Conservation (phyloP, 1,140 invertebrate genomes). For the Diplogasteroides magnus region DNA sequence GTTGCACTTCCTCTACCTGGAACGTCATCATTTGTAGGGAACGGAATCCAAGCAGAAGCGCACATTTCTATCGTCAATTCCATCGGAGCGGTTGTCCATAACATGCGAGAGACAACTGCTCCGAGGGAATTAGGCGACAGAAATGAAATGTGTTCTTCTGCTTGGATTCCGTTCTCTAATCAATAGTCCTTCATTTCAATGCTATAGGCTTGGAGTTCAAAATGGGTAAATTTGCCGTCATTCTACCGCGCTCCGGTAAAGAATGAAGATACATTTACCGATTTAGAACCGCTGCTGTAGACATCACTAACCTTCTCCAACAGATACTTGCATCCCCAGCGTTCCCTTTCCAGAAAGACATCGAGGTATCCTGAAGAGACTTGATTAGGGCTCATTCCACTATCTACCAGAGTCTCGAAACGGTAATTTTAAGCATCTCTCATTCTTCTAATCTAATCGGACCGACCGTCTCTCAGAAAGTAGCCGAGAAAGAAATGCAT, state of each 20-base stretch:
- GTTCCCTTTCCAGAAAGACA: constrained; percentile 11
- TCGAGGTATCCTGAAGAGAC: constrained; percentile 21
- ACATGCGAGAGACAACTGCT: too few relatives aligned
- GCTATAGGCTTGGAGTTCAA: too few relatives aligned
- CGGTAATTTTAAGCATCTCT: background rate
- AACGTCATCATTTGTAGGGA: too few relatives aligned
- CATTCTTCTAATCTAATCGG: background rate
- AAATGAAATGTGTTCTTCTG: background rate
- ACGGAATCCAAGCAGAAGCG: too few relatives aligned
- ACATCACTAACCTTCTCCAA: background rate
- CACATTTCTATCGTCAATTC: too few relatives aligned
- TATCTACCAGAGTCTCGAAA: too few relatives aligned
- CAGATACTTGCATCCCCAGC: constrained; percentile 27
- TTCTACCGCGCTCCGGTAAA: too few relatives aligned
- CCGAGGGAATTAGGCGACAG: too few relatives aligned
- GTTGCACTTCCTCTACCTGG: constrained; percentile 12
- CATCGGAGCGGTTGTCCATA: too few relatives aligned
- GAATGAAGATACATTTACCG: background rate
- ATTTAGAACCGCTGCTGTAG: background rate
- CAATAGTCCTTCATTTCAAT: too few relatives aligned
- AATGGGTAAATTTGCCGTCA: too few relatives aligned
- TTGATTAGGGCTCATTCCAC: background rate
- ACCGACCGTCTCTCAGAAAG: background rate
- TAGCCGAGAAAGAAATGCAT: too few relatives aligned
- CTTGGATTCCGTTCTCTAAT: background rate